Percentiles rank a stretch among this genome's conserved stretches.
Conservation (phyloP, 2,888 invertebrate species). For the Pegoplata infirma region DNA sequence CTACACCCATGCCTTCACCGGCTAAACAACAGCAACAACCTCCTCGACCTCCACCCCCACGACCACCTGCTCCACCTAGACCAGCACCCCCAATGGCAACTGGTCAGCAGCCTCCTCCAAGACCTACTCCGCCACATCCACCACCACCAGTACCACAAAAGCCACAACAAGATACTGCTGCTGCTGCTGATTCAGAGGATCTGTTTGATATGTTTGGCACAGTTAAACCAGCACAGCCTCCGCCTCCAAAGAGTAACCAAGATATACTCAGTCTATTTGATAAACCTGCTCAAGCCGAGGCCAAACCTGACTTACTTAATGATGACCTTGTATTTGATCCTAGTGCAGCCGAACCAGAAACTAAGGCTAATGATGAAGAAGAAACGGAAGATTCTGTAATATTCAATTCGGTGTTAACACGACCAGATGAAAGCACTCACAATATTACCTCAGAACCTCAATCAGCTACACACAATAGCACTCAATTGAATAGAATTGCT, state of each 20-base stretch:
- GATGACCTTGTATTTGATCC: constrained; percentile 79
- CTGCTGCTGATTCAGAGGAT: constrained; percentile 77
- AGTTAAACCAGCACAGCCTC: constrained; percentile 80
- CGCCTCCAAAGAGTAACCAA: constrained; percentile 80
- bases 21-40: constrained; percentile 79
- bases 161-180: constrained; percentile 48
- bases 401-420: constrained; percentile 73
- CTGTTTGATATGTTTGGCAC: constrained; percentile 80
- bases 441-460: constrained; percentile 76
- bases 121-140: constrained; percentile 78
- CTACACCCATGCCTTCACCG: constrained; percentile 79
- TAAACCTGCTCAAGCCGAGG: constrained; percentile 70
- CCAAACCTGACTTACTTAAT: constrained; percentile 81
- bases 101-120: constrained; percentile 75
- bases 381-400: constrained; percentile 69
- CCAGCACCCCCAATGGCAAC: constrained; percentile 72
- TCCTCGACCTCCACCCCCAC: constrained; percentile 78
- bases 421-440: constrained; percentile 76
- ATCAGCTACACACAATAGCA: constrained; percentile 67
- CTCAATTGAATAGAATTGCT: constrained; percentile 69
- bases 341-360: constrained; percentile 34
- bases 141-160: constrained; percentile 70
- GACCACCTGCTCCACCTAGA: constrained; percentile 74
- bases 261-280: constrained; percentile 81
- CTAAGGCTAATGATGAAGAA: constrained; percentile 10